phyloP scores from a whole-genome alignment of 2,797 vertebrate species.

The Hydrolagus colliei region DNA sequence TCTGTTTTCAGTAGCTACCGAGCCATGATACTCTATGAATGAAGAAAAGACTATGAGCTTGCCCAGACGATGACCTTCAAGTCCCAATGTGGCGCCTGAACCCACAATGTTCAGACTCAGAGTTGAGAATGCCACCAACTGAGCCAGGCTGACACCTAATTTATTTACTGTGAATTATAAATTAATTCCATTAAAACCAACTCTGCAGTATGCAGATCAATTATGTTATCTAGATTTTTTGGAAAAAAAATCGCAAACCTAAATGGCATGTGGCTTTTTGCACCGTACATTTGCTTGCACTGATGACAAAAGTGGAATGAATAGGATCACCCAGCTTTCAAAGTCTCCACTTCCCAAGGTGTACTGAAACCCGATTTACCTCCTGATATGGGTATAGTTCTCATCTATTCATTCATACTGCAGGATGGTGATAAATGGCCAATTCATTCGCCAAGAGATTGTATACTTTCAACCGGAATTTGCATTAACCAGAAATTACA shows the following conservation, averaged over 20 bases:
- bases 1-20: no score
- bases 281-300: not conserved
- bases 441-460: not conserved
- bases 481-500: not conserved
- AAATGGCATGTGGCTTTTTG: not conserved
- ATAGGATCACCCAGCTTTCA: not conserved
- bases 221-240: not conserved
- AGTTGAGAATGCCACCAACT: no score
- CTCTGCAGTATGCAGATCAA: not conserved
- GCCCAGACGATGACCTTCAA: no score
- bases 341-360: not conserved
- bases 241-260: not conserved
- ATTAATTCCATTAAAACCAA: not conserved
- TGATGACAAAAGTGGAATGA: not conserved
- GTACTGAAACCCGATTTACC: not conserved
- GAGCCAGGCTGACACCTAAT: no score
- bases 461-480: not conserved
- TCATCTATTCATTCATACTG: not conserved
- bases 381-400: not conserved
- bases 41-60: no score
- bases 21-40: no score
- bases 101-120: no score
- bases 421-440: not conserved
- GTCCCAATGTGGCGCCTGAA: no score
- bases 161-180: not conserved